phyloP scores from a whole-genome alignment of 2,113 vertebrate species.

The Amphilophus citrinellus region DNA sequence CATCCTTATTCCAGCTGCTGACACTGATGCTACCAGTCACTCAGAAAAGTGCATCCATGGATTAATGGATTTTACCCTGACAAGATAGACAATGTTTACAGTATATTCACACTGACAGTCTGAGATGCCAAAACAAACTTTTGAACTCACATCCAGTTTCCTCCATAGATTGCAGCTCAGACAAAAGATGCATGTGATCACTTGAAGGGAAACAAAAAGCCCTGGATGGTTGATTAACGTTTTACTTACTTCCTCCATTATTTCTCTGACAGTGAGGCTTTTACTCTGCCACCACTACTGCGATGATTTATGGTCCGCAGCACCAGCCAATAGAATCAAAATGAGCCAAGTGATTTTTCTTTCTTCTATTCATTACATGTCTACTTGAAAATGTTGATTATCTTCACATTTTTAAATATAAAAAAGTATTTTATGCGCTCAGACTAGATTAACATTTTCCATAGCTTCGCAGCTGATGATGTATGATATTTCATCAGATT shows the following conservation, averaged over 20 bases:
- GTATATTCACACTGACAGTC: neutral
- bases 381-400: neutral
- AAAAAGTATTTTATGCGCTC: neutral
- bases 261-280: conserved; percentile 18
- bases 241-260: conserved; percentile 8
- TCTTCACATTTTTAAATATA: neutral
- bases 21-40: conserved; percentile 11
- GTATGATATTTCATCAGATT: conserved; percentile 10
- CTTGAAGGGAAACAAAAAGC: neutral
- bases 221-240: conserved; percentile 18
- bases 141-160: neutral
- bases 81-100: conserved; percentile 16
- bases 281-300: conserved; percentile 1
- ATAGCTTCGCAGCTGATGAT: neutral
- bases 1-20: conserved; percentile 15
- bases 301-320: conserved; percentile 28
- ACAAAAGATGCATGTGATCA: conserved; percentile 16
- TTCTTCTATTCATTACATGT: neutral
- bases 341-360: neutral
- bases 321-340: conserved; percentile 1
- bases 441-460: neutral
- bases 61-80: conserved; percentile 22
- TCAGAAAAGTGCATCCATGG: neutral
- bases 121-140: conserved; percentile 11
- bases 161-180: neutral